These are phyloP conservation scores for Drosophila melanosoma DNA, from an alignment of 2,888 invertebrate species.

Conservation along the genomic window DNA sequence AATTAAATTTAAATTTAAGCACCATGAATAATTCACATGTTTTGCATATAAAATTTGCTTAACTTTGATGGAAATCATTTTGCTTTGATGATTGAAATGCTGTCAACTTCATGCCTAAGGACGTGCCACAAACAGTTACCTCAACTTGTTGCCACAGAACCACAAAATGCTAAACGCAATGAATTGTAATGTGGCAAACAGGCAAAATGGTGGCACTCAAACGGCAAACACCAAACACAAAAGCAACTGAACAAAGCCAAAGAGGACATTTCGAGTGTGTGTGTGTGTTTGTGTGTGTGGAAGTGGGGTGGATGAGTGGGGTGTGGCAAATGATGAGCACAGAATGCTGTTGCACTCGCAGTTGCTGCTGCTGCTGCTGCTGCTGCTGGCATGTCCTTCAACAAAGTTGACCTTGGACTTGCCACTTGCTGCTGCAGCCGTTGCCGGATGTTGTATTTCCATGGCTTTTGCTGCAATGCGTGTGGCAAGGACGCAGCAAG, in stretches of 20 bases:
- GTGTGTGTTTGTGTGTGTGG: neutral
- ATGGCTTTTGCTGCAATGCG: constrained; percentile 43
- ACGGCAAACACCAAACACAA: constrained; percentile 21
- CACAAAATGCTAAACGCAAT: constrained; percentile 68
- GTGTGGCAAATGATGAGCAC: constrained; percentile 15
- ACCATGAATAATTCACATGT: too few relatives aligned
- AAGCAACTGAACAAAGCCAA: constrained; percentile 21
- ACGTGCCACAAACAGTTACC: constrained; percentile 16
- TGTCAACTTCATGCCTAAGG: constrained; percentile 15
- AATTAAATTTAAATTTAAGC: too few relatives aligned
- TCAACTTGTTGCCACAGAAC: constrained; percentile 33
- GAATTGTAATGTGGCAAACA: constrained; percentile 55
- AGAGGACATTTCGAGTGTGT: constrained; percentile 1
- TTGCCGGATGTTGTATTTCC: constrained; percentile 74
- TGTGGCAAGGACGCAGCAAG: constrained; percentile 63
- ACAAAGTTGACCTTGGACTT: constrained; percentile 78
- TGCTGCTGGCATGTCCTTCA: constrained; percentile 65
- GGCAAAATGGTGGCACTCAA: constrained; percentile 42
- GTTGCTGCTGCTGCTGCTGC: constrained; percentile 21
- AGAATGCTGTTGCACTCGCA: constrained; percentile 28
- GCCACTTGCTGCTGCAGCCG: constrained; percentile 69
- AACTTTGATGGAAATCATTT: neutral
- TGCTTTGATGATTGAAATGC: constrained; percentile 7
- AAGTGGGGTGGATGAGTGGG: constrained; percentile 5
- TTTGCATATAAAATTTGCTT: neutral